Evolutionary conservation across 2,113 vertebrate genomes (phyloP), one percentile per base, ranked within the genome.

Genomic region (Otolemur garnettii): DNA sequence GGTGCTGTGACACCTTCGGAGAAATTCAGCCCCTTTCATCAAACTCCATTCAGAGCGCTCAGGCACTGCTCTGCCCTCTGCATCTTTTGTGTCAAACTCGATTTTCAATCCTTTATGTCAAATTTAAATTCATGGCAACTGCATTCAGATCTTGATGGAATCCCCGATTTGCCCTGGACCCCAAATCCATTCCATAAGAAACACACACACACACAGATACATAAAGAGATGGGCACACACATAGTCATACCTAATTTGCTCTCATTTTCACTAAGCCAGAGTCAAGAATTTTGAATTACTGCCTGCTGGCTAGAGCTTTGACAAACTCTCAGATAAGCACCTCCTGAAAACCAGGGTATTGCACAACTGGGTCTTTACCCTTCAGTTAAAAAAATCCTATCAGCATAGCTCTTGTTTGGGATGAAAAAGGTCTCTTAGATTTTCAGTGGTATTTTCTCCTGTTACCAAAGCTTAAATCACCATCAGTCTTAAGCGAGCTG

Each of bases 101-200:
- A 95, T 97, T 96, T 97, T 93, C 95, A 84, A 87, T 74, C 92
- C 96, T 95, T 96, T 91, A 92, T 17, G 81, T 96, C 93, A 97
- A 96, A 96, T 96, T 96, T 95, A 97, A 97, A 96, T 96, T 91
- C 87, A 85, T 60, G 91, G 74, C 72, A 69, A 91, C 81, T 81
- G 59, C 92, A 87, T 92, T 96, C 82, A 85, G 87, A 82, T 62
- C 50, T 93, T 35, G 81, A 83, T 88, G 93, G 96, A 95, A 94
- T 93, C 74, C 83, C 81, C 89, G 93, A 35, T 83, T 96, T 95
- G 24, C 69, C 79, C 59, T 87, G 74, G 72, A 93, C 66, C 38
- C 69, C 62, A 12, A 90, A 96, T 82, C 79, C n/a, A 93, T 94
- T 57, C 19, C 60, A 60, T 11, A 82, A 60, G 50, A 93, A 13